Evolutionary conservation across 1,140 invertebrate genomes (phyloP), one percentile per base, ranked within the genome.

Genomic region (Drosophila bifasciata): DNA sequence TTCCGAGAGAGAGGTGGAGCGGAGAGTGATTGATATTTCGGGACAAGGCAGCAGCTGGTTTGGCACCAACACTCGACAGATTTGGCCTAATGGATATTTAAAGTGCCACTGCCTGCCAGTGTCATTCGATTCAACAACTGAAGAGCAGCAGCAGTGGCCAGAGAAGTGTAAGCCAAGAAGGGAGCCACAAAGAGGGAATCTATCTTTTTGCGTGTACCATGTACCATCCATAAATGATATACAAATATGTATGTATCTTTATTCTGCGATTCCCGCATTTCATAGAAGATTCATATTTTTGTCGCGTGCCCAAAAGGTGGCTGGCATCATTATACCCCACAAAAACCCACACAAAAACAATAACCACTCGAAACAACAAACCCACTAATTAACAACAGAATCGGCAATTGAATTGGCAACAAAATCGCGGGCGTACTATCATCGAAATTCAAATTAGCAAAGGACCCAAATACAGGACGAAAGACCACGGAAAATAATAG

Each of bases 341-440:
- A 16, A 36, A 16, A 36, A 51, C 36, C 55, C 76, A 2, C 43
- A 80, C 80, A 74, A 80, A 85, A 77, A 80, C 80, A 74, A 80
- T 85, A 77, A 74, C 55, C 46, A 61, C 4, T 64, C 52, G 63
- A 74, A 40, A 55, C 74, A 77, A 86, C 83, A 88, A 86, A 86
- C 76, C 74, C 52, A 67, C 78, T 86, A 86, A 86, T 86, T 86
- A 88, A 67, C 69, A 56, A 45, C 25, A 53, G 46, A 74, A 56
- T n/a, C n/a, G n/a, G n/a, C n/a, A 23, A 4, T 23, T 5, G 21
- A 23, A 23, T 23, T 5, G 4, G 21, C 21, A 7, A 7, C 25
- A 57, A 46, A 76, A 56, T 86, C 73, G 78, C 83, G 83, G 81
- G 81, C 69, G 83, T 78, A 86, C 78, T 86, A 86, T 77, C 69